Evolutionary conservation across 2,888 invertebrate species (phyloP).

Genomic region (Scaptodrosophila latifasciaeformis): DNA sequence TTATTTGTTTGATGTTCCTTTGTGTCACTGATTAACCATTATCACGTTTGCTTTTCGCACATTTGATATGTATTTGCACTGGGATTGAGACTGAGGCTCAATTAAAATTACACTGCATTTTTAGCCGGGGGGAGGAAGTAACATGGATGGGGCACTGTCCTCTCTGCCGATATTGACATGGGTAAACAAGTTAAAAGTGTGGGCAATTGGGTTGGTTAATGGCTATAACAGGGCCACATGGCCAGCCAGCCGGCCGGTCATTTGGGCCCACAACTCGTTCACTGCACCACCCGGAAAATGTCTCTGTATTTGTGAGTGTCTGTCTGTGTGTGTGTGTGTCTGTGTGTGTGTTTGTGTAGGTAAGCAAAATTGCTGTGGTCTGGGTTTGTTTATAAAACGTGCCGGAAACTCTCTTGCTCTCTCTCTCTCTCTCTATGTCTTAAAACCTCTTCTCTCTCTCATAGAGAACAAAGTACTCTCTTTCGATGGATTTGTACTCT

Average conservation of each 20-base stretch:
- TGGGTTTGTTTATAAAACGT: conserved; percentile 62
- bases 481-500: too few species aligned
- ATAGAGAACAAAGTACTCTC: conserved; percentile 5
- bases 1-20: conserved; percentile 11
- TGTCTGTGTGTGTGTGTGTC: too few species aligned
- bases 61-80: conserved; percentile 39
- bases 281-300: not conserved
- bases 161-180: conserved; percentile 66
- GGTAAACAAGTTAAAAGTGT: conserved; percentile 28
- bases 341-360: too few species aligned
- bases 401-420: conserved; percentile 43
- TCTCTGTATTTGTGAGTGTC: too few species aligned
- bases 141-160: too few species aligned
- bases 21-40: conserved; percentile 39
- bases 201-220: not conserved
- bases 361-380: conserved; percentile 22
- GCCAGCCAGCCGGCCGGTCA: not conserved
- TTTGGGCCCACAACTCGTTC: not conserved
- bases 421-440: too few species aligned
- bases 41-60: conserved; percentile 36
- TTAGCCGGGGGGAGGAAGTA: too few species aligned
- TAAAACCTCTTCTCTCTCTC: conserved; percentile 12
- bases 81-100: conserved; percentile 16
- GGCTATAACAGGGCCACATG: not conserved
- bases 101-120: too few species aligned